Evolutionary conservation across 2,888 invertebrate species (phyloP).

Genomic region (Polymixis lichenea): DNA sequence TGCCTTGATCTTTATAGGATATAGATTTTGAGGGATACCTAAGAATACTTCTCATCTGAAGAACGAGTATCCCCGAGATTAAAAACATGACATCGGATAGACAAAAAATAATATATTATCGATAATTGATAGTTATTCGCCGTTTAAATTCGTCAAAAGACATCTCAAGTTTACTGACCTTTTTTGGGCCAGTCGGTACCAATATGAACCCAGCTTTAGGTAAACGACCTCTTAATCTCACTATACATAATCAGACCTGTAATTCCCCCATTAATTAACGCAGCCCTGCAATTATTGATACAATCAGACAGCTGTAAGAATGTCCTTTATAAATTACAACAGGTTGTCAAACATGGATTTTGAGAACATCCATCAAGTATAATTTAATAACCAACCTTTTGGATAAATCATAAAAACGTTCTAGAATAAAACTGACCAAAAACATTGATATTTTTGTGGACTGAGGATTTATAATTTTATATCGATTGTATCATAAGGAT

Average conservation of each 20-base stretch:
- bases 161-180: neutral
- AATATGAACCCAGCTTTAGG: neutral
- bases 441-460: neutral
- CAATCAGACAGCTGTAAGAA: constrained; percentile 9
- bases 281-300: neutral
- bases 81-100: neutral
- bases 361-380: neutral
- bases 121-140: neutral
- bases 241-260: neutral
- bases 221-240: constrained; percentile 1
- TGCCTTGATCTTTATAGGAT: neutral
- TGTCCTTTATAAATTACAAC: constrained; percentile 18
- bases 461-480: neutral
- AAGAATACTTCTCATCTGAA: neutral
- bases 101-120: neutral
- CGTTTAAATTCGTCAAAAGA: neutral
- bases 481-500: neutral
- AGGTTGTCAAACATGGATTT: neutral
- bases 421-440: constrained; percentile 12
- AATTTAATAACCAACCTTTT: constrained; percentile 18
- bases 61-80: neutral
- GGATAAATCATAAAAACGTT: constrained; percentile 5
- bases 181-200: neutral
- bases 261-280: neutral
- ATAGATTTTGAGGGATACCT: neutral